Evolutionary conservation across 2,113 vertebrate genomes (phyloP).

Genomic region (Cepphus grylle): DNA sequence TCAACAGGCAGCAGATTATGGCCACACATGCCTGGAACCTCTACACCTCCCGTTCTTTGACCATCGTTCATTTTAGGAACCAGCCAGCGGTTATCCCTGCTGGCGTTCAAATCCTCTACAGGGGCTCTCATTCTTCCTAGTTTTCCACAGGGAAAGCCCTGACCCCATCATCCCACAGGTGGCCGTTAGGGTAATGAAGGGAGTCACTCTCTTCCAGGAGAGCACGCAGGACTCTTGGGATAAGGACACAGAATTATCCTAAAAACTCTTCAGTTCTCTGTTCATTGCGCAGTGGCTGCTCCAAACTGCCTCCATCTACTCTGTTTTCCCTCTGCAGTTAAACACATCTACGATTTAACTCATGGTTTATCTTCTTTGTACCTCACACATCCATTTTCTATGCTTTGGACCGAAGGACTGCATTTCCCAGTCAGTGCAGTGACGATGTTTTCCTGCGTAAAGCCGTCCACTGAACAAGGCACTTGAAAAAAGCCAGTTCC

Average conservation of each 20-base stretch:
- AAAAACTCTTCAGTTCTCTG: neutral
- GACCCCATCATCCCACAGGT: neutral
- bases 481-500: neutral
- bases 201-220: neutral
- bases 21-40: neutral
- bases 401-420: neutral
- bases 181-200: neutral
- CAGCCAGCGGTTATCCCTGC: no score
- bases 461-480: neutral
- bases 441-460: neutral
- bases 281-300: neutral
- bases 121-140: no score
- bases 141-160: neutral
- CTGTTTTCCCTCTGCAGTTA: neutral
- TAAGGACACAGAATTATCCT: neutral
- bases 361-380: neutral
- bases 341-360: neutral
- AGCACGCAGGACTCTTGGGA: neutral
- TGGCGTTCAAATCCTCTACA: no score
- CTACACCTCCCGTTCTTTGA: neutral
- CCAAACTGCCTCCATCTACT: no score
- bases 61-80: neutral
- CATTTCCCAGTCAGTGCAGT: neutral
- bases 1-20: neutral
- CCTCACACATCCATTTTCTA: neutral